A percentile compares a stretch with the other conserved stretches of the same genome.
Evolutionary conservation across 2,797 vertebrate genomes (phyloP).

Genomic region (Acrossocheilus fasciatus): DNA sequence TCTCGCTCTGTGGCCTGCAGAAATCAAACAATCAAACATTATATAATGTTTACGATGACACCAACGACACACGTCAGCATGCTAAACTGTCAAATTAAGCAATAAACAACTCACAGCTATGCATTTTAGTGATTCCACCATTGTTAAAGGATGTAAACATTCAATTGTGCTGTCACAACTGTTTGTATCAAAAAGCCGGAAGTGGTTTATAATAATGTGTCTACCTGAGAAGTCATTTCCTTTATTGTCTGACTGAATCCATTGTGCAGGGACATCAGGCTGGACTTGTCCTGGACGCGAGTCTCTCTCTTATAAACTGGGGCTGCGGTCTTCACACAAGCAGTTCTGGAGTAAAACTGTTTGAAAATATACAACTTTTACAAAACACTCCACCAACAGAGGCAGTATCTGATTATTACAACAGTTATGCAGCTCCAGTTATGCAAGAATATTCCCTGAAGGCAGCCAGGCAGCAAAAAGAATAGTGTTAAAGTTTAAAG

Average conservation of each 20-base stretch:
- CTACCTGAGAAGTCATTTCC: conserved; percentile 82
- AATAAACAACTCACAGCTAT: neutral
- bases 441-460: conserved; percentile 6
- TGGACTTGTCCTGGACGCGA: conserved; percentile 78
- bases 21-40: neutral
- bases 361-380: conserved; percentile 23
- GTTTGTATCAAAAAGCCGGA: neutral
- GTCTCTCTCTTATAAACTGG: conserved; percentile 82
- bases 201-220: neutral
- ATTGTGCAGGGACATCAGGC: conserved; percentile 82
- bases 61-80: neutral
- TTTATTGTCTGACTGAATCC: conserved; percentile 85
- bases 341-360: conserved; percentile 87
- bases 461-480: neutral
- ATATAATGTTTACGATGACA: neutral
- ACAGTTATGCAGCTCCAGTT: neutral
- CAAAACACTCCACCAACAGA: conserved; percentile 7
- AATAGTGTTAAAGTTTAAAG: conserved; percentile 26
- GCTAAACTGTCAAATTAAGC: neutral
- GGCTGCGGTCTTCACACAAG: conserved; percentile 79
- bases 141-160: neutral
- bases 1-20: conserved; percentile 69
- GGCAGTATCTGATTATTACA: neutral
- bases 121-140: neutral
- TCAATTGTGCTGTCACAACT: neutral